Percentiles rank a stretch among this genome's conserved stretches.
Evolutionary conservation across 1,140 invertebrate genomes (phyloP).

Genomic region (Chelonus insularis): DNA sequence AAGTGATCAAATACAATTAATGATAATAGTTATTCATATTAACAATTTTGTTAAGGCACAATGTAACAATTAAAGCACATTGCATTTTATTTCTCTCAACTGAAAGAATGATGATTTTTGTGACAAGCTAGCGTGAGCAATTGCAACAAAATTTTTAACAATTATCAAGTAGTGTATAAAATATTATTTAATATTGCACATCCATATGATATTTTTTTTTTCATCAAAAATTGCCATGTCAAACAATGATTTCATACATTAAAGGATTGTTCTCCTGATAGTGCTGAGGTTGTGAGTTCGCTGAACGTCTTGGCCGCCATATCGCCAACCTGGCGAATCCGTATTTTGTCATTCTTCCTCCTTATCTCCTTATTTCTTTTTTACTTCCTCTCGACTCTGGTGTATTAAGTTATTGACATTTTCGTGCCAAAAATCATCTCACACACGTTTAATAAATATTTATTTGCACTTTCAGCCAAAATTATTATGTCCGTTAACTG

Average conservation of each 20-base stretch:
- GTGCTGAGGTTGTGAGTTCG: slow-evolving; percentile 47
- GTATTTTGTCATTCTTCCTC: slow-evolving; percentile 52
- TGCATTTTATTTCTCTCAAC: neutral
- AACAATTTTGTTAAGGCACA: slow-evolving; percentile 15
- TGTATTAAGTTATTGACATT: slow-evolving; percentile 12
- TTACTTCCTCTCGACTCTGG: neutral
- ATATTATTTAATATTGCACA: slow-evolving; percentile 7
- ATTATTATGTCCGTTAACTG: slow-evolving; percentile 15
- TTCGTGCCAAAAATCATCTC: neutral
- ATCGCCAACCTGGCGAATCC: slow-evolving; percentile 51
- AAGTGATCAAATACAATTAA: slow-evolving; percentile 4
- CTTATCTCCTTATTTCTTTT: neutral
- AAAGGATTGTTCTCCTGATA: slow-evolving; percentile 59
- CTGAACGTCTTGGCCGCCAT: slow-evolving; percentile 55
- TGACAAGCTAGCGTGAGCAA: slow-evolving; percentile 27
- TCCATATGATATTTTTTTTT: too few relatives aligned
- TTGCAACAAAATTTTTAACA: slow-evolving; percentile 6
- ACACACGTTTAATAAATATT: slow-evolving; percentile 1
- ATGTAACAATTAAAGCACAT: slow-evolving; percentile 23
- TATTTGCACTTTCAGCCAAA: neutral
- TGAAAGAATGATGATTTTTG: slow-evolving; percentile 6
- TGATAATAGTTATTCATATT: neutral
- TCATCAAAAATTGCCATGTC: slow-evolving; percentile 15
- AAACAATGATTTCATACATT: slow-evolving; percentile 48
- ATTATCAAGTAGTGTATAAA: slow-evolving; percentile 1